Evolutionary conservation across 2,797 vertebrate species (phyloP).

Genomic region (Anas capensis): DNA sequence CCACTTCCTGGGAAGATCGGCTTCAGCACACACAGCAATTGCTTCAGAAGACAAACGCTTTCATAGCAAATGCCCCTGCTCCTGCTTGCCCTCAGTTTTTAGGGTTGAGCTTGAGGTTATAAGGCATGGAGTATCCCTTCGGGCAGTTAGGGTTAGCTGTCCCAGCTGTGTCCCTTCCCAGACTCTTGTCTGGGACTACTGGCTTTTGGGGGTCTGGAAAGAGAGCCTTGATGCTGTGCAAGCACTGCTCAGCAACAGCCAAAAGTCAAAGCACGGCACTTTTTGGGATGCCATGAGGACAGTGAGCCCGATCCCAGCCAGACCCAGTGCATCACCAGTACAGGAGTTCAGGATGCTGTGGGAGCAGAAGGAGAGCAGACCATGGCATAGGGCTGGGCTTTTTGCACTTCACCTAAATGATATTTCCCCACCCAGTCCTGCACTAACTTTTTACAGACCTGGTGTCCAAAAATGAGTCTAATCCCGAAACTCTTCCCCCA

Average conservation of each 20-base stretch:
- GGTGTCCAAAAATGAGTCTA: neutral
- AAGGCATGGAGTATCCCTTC: too few species aligned
- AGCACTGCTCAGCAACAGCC: too few species aligned
- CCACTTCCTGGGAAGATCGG: too few species aligned
- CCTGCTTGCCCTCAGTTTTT: too few species aligned
- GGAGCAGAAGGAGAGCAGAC: neutral
- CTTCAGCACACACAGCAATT: neutral
- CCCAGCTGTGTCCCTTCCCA: too few species aligned
- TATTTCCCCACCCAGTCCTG: neutral
- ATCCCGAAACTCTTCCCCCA: neutral
- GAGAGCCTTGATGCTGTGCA: too few species aligned
- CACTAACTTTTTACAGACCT: neutral
- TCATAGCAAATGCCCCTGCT: too few species aligned
- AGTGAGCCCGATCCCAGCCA: neutral
- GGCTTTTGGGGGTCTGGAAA: too few species aligned
- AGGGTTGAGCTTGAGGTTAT: too few species aligned
- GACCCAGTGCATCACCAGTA: neutral
- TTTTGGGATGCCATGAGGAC: neutral
- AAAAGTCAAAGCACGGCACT: neutral
- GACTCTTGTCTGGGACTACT: too few species aligned
- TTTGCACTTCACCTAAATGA: fast-evolving
- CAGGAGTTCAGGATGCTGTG: neutral
- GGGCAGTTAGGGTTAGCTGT: too few species aligned
- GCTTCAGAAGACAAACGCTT: neutral
- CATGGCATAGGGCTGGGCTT: fast-evolving